phyloP scores from a whole-genome alignment of 2,797 vertebrate genomes.

The Poecilia wingei region DNA sequence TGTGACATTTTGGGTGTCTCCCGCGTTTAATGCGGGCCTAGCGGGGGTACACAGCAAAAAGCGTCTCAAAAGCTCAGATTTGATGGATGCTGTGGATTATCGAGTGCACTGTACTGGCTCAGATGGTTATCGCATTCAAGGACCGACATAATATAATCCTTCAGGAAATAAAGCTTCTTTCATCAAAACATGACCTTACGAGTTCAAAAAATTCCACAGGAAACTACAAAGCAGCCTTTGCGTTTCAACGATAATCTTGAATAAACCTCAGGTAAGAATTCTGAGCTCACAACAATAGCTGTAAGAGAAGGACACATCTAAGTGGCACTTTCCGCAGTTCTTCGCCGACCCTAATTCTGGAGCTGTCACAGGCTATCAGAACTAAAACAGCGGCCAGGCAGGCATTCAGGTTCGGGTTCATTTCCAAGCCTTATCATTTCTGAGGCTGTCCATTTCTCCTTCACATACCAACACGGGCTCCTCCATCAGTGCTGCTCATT shows the following conservation, averaged over 20 bases:
- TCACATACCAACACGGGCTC: slow-evolving; percentile 72
- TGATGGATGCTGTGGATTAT: slow-evolving; percentile 61
- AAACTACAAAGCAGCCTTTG: slow-evolving; percentile 56
- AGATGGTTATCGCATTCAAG: slow-evolving; percentile 54
- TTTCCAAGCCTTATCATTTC: slow-evolving; percentile 79
- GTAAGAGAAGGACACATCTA: slow-evolving; percentile 74
- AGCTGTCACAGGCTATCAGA: slow-evolving; percentile 81
- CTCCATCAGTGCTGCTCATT: slow-evolving; percentile 77
- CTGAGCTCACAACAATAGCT: slow-evolving; percentile 67
- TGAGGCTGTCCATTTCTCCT: slow-evolving; percentile 77
- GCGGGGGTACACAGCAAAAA: slow-evolving; percentile 32
- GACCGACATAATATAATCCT: slow-evolving; percentile 60
- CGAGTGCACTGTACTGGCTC: slow-evolving; percentile 36
- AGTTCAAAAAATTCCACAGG: slow-evolving; percentile 41
- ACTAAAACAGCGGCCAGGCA: slow-evolving; percentile 69
- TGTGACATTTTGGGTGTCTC: slow-evolving; percentile 63
- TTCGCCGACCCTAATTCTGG: slow-evolving; percentile 77
- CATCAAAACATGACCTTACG: slow-evolving; percentile 56
- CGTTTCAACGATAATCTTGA: slow-evolving; percentile 64
- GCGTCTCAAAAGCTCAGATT: slow-evolving; percentile 58
- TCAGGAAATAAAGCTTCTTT: slow-evolving; percentile 59
- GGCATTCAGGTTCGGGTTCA: slow-evolving; percentile 76
- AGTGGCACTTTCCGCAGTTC: slow-evolving; percentile 79
- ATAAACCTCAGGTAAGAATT: slow-evolving; percentile 67
- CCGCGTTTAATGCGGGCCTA: slow-evolving; percentile 49